phyloP scores from a whole-genome alignment of 2,113 vertebrate species.

The Empidonax alnorum region DNA sequence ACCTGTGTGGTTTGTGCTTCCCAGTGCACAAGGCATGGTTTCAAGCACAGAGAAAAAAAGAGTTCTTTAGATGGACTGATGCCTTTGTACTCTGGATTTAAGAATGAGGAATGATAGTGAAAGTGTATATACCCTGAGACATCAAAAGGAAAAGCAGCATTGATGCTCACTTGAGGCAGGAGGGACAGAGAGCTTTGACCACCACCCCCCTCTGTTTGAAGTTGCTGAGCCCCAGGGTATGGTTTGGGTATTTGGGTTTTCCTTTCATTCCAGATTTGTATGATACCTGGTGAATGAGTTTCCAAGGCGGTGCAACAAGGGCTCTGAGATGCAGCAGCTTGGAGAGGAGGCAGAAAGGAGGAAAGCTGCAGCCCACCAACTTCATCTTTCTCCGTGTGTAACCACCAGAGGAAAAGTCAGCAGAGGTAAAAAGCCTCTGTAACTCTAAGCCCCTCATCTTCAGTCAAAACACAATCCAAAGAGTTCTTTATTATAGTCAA shows the following conservation, averaged over 20 bases:
- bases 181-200: neutral
- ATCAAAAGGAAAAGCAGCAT: neutral
- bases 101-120: neutral
- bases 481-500: neutral
- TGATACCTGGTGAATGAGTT: neutral
- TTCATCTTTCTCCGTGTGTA: neutral
- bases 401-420: neutral
- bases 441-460: neutral
- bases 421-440: neutral
- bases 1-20: neutral
- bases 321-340: fast-evolving
- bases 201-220: fast-evolving
- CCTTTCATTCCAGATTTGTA: neutral
- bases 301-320: neutral
- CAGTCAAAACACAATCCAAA: neutral
- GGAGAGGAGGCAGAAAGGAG: neutral
- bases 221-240: neutral
- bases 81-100: neutral
- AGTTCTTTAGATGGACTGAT: neutral
- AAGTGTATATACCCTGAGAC: neutral
- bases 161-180: neutral
- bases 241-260: neutral
- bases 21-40: too few relatives aligned
- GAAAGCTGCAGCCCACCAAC: neutral
- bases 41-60: neutral